phyloP scores from a whole-genome alignment of 2,888 invertebrate genomes.

The Oligia latruncula region DNA sequence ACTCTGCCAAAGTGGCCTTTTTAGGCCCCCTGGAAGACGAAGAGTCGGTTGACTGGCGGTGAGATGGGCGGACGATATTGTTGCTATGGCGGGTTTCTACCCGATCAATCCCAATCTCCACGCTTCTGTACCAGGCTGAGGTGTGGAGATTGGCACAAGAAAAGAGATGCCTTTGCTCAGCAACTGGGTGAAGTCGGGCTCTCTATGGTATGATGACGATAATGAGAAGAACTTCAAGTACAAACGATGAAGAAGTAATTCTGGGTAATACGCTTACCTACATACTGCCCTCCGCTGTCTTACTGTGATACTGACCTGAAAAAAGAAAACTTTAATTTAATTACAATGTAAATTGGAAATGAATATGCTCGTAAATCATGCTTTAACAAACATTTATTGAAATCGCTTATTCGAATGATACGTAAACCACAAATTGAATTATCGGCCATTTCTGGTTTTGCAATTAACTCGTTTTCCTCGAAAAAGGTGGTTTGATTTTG shows the following conservation, averaged over 20 bases:
- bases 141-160: neutral
- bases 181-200: neutral
- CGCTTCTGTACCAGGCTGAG: no score
- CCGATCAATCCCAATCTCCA: neutral
- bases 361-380: slow-evolving; percentile 11
- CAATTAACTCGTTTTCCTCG: neutral
- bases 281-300: no score
- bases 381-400: slow-evolving; percentile 6
- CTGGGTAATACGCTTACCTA: neutral
- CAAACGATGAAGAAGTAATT: neutral
- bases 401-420: neutral
- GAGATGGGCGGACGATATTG: neutral
- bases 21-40: neutral
- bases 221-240: slow-evolving; percentile 15
- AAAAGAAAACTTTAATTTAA: slow-evolving; percentile 25
- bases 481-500: neutral
- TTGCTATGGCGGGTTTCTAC: neutral
- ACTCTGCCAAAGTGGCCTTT: no score
- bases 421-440: slow-evolving; percentile 10
- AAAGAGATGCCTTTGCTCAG: no score
- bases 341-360: slow-evolving; percentile 4
- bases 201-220: neutral
- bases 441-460: neutral
- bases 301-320: slow-evolving; percentile 39
- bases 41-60: neutral